Evolutionary conservation across 2,797 vertebrate species (phyloP).

Genomic region (Mus spretus): DNA sequence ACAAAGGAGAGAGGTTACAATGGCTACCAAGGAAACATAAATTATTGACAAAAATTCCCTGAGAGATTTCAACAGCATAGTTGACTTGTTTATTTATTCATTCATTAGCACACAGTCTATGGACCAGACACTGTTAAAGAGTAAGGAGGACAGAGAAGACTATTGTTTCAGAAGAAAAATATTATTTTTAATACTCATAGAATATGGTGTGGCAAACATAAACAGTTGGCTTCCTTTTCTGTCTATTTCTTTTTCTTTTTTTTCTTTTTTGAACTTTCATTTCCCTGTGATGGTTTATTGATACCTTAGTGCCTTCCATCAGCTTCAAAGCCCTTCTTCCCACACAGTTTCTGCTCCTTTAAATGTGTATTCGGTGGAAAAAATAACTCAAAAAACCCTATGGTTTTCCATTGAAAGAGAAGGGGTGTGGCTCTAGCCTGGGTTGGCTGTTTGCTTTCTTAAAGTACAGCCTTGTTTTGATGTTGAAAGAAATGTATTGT

Average conservation of each 20-base stretch:
- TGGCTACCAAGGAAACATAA: background rate
- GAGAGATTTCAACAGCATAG: background rate
- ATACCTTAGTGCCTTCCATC: conserved; percentile 19
- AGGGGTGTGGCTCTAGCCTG: conserved; percentile 19
- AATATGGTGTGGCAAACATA: conserved; percentile 33
- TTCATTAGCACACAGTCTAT: conserved; percentile 4
- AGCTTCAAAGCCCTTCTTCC: conserved; percentile 27
- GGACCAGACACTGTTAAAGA: conserved; percentile 1
- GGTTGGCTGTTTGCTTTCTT: conserved; percentile 54
- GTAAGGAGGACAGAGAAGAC: conserved; percentile 15
- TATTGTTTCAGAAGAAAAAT: conserved; percentile 46
- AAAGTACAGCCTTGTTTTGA: conserved; percentile 65
- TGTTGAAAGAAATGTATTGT: background rate
- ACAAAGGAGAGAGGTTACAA: conserved; percentile 34
- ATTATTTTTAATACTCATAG: conserved; percentile 68
- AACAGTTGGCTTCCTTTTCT: background rate
- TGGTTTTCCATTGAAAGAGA: conserved; percentile 39
- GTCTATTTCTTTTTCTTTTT: too few species aligned
- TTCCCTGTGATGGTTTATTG: conserved; percentile 60
- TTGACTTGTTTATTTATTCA: conserved; percentile 65
- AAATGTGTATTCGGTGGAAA: background rate
- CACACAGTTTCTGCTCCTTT: conserved; percentile 4
- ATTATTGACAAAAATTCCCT: conserved; percentile 52
- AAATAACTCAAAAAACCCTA: conserved; percentile 46
- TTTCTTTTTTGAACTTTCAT: background rate